These are phyloP conservation scores for Eubasilissa splendida DNA, from an alignment of 2,888 invertebrate species.

Conservation along the genomic window DNA sequence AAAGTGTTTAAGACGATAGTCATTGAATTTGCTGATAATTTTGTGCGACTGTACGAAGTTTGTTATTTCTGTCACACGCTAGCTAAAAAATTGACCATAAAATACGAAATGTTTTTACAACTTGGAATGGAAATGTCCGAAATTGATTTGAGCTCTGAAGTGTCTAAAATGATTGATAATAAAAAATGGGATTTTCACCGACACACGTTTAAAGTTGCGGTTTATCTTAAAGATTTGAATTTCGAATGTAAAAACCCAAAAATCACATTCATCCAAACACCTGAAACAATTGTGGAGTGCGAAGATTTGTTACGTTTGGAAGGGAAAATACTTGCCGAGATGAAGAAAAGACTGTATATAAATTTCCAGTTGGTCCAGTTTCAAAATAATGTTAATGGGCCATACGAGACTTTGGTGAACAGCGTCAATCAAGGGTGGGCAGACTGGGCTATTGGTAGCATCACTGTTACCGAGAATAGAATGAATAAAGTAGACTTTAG, in stretches of 20 bases:
- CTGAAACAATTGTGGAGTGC: background rate
- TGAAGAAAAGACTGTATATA: constrained; percentile 21
- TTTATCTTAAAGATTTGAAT: constrained; percentile 3
- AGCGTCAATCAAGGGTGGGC: background rate
- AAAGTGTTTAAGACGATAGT: background rate
- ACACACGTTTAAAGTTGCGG: constrained; percentile 1
- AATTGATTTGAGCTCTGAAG: background rate
- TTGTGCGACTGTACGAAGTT: background rate
- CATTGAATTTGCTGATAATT: background rate
- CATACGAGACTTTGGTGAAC: background rate
- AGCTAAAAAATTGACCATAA: background rate
- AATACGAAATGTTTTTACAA: background rate
- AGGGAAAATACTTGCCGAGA: constrained; percentile 2
- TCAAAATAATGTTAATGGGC: background rate
- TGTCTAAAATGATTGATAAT: background rate
- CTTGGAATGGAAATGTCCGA: too few relatives aligned
- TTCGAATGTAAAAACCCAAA: constrained; percentile 5
- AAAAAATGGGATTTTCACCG: background rate
- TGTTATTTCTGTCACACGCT: background rate
- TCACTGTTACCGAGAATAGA: constrained; percentile 24
- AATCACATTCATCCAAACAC: background rate
- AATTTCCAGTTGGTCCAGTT: constrained; percentile 10
- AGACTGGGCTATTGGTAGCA: constrained; percentile 42
- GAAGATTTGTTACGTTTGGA: background rate
- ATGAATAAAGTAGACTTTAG: constrained; percentile 2